phyloP scores from a whole-genome alignment of 2,888 invertebrate genomes.

The Ischnura elegans region DNA sequence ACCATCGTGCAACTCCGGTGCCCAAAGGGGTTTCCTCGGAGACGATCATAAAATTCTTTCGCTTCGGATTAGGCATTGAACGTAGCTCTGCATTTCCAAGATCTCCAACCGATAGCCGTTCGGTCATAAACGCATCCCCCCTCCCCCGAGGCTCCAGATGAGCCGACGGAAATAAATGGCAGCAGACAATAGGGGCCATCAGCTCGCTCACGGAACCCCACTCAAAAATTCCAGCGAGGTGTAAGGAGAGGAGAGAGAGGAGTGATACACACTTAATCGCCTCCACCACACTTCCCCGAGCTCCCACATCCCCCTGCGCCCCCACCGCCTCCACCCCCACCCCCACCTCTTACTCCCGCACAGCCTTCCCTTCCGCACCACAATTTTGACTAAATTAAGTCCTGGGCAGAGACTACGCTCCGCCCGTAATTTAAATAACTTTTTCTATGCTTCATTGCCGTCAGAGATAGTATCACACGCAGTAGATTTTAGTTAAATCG shows the following conservation, averaged over 20 bases:
- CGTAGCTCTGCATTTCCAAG: not conserved
- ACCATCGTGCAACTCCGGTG: too few relatives aligned
- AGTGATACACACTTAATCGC: not conserved
- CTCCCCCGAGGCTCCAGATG: not conserved
- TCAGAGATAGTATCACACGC: constrained; percentile 23
- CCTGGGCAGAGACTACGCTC: constrained; percentile 17
- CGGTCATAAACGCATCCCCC: not conserved
- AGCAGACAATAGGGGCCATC: not conserved
- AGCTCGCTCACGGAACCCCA: not conserved
- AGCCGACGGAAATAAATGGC: not conserved
- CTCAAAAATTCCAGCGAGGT: not conserved
- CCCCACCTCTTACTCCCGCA: not conserved
- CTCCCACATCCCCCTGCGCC: not conserved
- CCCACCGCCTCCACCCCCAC: not conserved
- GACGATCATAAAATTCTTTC: not conserved
- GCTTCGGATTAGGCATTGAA: not conserved
- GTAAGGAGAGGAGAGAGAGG: not conserved
- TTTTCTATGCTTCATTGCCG: constrained; percentile 34
- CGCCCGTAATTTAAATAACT: constrained; percentile 45
- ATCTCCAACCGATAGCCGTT: not conserved
- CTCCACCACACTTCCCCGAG: not conserved
- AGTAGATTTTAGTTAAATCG: too few relatives aligned
- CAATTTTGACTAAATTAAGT: too few relatives aligned
- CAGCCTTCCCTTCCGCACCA: constrained; percentile 46
- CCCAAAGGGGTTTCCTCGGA: too few relatives aligned